Evolutionary conservation across 1,140 invertebrate genomes (phyloP).

Genomic region (Elymnias hypermnestra): DNA sequence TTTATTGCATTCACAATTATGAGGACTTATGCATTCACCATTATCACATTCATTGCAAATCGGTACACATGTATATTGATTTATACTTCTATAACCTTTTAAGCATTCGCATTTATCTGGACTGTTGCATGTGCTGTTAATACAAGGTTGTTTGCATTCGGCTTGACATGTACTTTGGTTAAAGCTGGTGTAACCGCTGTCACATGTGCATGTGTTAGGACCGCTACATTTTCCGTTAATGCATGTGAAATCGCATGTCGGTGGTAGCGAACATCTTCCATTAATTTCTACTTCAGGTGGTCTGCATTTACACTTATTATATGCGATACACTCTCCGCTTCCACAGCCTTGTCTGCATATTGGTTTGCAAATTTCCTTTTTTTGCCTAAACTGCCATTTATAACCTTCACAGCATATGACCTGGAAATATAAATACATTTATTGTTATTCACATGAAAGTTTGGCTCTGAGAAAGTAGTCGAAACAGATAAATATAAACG

Average conservation of each 20-base stretch:
- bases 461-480: no score
- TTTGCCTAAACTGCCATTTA: constrained; percentile 14
- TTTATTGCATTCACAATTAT: constrained; percentile 43
- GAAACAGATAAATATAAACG: no score
- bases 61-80: constrained; percentile 49
- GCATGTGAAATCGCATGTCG: constrained; percentile 18
- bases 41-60: constrained; percentile 67
- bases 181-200: constrained; percentile 25
- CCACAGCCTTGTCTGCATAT: constrained; percentile 27
- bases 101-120: constrained; percentile 39
- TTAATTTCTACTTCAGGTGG: neutral
- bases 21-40: constrained; percentile 43
- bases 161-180: constrained; percentile 22
- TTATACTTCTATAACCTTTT: constrained; percentile 30
- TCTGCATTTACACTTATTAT: constrained; percentile 23
- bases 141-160: constrained; percentile 49
- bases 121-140: constrained; percentile 29
- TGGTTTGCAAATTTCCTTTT: constrained; percentile 21
- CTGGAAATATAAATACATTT: no score
- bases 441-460: no score
- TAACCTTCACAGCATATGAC: constrained; percentile 24
- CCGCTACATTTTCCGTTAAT: constrained; percentile 16
- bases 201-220: constrained; percentile 32
- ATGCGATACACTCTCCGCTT: constrained; percentile 49
- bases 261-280: constrained; percentile 10